Conservation (phyloP, 92 coral and sea anemone genomes). For the Parazoanthus swiftii region DNA sequence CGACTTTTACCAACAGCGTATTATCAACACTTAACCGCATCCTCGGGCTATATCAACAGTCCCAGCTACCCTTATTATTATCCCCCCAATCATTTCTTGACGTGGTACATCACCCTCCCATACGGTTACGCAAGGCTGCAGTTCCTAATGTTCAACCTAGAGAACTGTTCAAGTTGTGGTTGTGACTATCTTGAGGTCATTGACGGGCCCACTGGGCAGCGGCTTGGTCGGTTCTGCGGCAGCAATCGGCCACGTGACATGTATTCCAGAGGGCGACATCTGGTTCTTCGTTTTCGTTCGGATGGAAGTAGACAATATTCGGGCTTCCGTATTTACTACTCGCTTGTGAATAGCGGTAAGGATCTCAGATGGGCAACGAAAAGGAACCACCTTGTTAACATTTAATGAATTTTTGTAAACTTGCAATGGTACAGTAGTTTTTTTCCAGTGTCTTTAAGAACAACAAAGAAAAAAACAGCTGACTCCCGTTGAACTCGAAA, state of each 20-base stretch:
- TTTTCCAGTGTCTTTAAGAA: too few relatives aligned
- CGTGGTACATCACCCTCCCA: neutral
- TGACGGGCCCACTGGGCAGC: slow-evolving; percentile 20
- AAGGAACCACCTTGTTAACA: too few relatives aligned
- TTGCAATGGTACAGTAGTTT: too few relatives aligned
- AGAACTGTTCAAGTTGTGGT: neutral
- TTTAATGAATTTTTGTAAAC: too few relatives aligned
- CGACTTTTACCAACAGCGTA: neutral
- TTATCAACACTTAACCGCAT: neutral
- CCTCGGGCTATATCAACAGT: slow-evolving; percentile 21
- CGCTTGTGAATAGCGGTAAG: neutral
- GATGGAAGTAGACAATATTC: neutral
- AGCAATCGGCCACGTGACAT: neutral
- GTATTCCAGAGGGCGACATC: neutral
- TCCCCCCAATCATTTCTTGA: neutral
- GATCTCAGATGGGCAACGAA: neutral
- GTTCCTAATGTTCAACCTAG: neutral
- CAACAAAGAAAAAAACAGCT: too few relatives aligned
- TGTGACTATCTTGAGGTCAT: slow-evolving; percentile 5
- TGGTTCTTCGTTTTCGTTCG: slow-evolving; percentile 2
- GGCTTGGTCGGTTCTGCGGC: slow-evolving; percentile 16
- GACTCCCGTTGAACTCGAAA: too few relatives aligned
- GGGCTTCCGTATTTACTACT: neutral
- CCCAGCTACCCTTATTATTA: neutral
- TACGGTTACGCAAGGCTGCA: slow-evolving; percentile 1